These are phyloP conservation scores for Apostichopus californicus DNA, from an alignment of 35 echinoderm and acorn worm species.

Conservation along the genomic window DNA sequence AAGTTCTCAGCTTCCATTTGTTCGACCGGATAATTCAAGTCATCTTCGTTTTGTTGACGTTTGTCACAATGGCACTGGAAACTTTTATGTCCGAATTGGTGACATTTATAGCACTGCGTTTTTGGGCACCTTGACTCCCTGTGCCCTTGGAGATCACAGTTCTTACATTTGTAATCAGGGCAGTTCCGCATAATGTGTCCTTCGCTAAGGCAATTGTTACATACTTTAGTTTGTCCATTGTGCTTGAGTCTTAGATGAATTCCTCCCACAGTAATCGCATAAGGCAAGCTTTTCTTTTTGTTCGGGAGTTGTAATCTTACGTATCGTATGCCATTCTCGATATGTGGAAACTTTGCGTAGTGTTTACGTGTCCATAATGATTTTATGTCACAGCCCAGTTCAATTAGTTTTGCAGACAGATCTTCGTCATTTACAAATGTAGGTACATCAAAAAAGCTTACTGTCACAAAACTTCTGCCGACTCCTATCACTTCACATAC, in stretches of 20 bases:
- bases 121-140: not conserved
- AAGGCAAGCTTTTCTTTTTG: slow-evolving; percentile 30
- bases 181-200: slow-evolving; percentile 25
- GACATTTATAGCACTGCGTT: not conserved
- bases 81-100: not conserved
- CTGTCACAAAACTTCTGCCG: no score
- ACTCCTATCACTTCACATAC: no score
- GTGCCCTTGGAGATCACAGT: not conserved
- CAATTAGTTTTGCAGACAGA: no score
- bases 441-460: no score
- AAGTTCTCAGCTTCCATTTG: no score
- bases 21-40: no score
- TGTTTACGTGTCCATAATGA: slow-evolving; percentile 16
- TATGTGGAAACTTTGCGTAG: slow-evolving; percentile 6
- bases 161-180: not conserved
- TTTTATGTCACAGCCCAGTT: no score
- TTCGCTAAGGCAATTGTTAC: not conserved
- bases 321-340: slow-evolving; percentile 26
- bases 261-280: not conserved
- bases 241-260: no score
- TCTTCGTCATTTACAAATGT: no score
- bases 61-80: not conserved
- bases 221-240: slow-evolving; percentile 18
- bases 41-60: not conserved
- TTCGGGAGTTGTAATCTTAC: not conserved